A percentile compares a stretch with the other conserved stretches of the same genome.
These are phyloP conservation scores for Epinephelus malabaricus DNA, from an alignment of 2,797 vertebrate genomes.

Conservation along the genomic window DNA sequence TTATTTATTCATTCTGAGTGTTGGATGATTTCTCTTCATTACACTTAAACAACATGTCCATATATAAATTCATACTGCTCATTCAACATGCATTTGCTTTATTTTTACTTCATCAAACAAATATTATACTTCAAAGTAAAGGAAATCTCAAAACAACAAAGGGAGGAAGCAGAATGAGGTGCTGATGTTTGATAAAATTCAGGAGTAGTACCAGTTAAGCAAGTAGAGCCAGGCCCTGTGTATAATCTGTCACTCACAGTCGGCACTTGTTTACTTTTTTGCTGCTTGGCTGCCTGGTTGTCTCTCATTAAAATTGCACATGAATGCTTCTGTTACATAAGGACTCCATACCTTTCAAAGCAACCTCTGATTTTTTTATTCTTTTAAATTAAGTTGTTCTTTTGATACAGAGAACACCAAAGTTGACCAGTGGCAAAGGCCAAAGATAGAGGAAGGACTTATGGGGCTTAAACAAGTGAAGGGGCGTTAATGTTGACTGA, in stretches of 20 bases:
- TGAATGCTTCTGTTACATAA: background rate
- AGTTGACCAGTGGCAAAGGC: background rate
- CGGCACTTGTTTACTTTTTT: constrained; percentile 36
- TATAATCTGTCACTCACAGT: background rate
- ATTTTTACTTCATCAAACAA: background rate
- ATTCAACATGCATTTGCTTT: background rate
- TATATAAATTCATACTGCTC: background rate
- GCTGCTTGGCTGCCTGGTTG: background rate
- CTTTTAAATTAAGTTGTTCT: background rate
- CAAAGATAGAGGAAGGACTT: background rate
- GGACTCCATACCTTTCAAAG: no score
- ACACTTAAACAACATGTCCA: no score
- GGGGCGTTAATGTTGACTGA: no score
- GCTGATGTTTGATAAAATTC: background rate
- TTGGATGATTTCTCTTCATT: background rate
- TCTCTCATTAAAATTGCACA: background rate
- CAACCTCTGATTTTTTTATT: no score
- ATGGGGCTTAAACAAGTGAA: no score
- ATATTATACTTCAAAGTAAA: background rate
- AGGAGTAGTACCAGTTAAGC: background rate
- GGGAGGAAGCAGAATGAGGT: background rate
- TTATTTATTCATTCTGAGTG: background rate
- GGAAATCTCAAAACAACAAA: background rate
- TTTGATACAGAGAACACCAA: background rate
- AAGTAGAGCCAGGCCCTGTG: background rate